A percentile compares a stretch with the other conserved stretches of the same genome.
phyloP scores from a whole-genome alignment of 2,888 invertebrate species.

The Bellardia bayeri region DNA sequence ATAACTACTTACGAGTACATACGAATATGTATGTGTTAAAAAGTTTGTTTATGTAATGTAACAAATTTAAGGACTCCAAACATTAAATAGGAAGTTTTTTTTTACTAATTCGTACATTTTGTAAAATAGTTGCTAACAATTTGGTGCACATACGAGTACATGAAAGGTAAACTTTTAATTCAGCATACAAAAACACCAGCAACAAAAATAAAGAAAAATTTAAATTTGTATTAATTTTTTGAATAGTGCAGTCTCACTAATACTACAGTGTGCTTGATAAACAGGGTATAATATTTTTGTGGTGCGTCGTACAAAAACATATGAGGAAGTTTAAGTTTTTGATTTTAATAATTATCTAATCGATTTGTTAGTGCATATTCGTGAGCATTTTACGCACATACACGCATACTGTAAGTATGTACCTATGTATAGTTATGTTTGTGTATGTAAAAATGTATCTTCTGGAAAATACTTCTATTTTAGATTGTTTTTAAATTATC shows the following conservation, averaged over 20 bases:
- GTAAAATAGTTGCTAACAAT: conserved; percentile 57
- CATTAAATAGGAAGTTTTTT: not conserved
- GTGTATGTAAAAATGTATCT: not conserved
- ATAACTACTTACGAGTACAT: too few relatives aligned
- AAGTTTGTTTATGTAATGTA: too few relatives aligned
- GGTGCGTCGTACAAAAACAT: too few relatives aligned
- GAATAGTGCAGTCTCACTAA: not conserved
- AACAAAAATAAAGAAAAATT: not conserved
- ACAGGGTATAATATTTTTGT: not conserved
- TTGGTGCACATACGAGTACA: conserved; percentile 26
- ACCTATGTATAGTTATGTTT: not conserved
- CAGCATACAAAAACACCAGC: not conserved
- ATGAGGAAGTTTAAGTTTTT: too few relatives aligned
- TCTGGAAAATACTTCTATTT: not conserved
- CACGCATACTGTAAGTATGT: too few relatives aligned
- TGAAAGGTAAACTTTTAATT: not conserved
- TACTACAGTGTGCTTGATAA: not conserved
- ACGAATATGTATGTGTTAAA: too few relatives aligned
- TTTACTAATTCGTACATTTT: conserved; percentile 7
- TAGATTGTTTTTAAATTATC: conserved; percentile 6
- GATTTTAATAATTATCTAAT: too few relatives aligned
- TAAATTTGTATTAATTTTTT: conserved; percentile 14
- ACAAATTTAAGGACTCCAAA: too few relatives aligned
- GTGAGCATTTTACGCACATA: too few relatives aligned
- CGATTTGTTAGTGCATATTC: too few relatives aligned